phyloP scores from a whole-genome alignment of 1,140 invertebrate genomes.

The Drosophila lowei region DNA sequence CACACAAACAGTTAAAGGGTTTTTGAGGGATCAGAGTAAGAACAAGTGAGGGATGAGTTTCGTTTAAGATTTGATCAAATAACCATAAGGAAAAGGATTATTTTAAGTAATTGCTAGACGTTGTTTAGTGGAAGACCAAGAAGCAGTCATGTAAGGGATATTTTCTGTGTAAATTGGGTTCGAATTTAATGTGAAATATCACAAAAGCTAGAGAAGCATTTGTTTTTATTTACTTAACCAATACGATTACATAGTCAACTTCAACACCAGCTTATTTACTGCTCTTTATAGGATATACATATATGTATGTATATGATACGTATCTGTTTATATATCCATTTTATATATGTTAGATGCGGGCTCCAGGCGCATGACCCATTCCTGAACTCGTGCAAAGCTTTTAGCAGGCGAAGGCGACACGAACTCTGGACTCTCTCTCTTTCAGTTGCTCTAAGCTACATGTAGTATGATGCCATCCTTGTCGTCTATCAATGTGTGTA shows the following conservation, averaged over 20 bases:
- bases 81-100: conserved; percentile 71
- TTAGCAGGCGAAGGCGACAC: conserved; percentile 63
- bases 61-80: conserved; percentile 74
- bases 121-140: conserved; percentile 47
- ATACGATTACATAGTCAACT: conserved; percentile 24
- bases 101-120: conserved; percentile 76
- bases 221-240: conserved; percentile 68
- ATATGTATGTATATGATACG: conserved; percentile 42
- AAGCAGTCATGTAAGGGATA: conserved; percentile 6
- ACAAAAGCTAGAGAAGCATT: conserved; percentile 33
- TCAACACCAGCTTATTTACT: conserved; percentile 53
- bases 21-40: conserved; percentile 13
- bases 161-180: conserved; percentile 23
- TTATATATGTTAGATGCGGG: conserved; percentile 53
- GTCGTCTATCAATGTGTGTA: conserved; percentile 43
- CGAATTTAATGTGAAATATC: conserved; percentile 53
- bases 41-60: conserved; percentile 44
- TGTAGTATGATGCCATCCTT: conserved; percentile 60
- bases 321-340: conserved; percentile 33
- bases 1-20: conserved; percentile 61
- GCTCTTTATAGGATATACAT: conserved; percentile 17
- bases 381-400: conserved; percentile 70
- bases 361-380: conserved; percentile 80
- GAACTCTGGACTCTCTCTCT: conserved; percentile 60
- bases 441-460: conserved; percentile 63